These are phyloP conservation scores for Erebia palarica DNA, from an alignment of 2,888 invertebrate species.

Conservation along the genomic window DNA sequence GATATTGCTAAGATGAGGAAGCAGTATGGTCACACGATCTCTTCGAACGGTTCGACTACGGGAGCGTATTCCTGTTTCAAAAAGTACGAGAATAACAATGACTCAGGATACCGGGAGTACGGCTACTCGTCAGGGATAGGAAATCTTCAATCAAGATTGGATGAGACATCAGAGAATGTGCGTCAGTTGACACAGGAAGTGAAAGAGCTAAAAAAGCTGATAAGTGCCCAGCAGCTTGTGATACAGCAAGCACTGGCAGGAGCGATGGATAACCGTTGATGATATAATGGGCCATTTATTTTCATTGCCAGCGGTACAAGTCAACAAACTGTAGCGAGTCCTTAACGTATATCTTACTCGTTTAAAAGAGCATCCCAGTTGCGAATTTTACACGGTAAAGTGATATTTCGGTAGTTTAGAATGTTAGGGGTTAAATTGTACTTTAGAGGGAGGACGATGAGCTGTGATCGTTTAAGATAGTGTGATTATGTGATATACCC, in stretches of 20 bases:
- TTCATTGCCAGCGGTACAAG: conserved; percentile 78
- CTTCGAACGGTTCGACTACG: conserved; percentile 84
- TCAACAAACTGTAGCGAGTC: conserved; percentile 74
- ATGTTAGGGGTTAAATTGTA: conserved; percentile 8
- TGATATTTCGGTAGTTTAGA: conserved; percentile 23
- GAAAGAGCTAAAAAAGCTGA: conserved; percentile 84
- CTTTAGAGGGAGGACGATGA: conserved; percentile 12
- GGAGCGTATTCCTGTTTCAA: conserved; percentile 85
- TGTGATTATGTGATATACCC: conserved; percentile 43
- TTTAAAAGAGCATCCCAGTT: conserved; percentile 53
- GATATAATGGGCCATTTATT: conserved; percentile 76
- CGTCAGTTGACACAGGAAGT: conserved; percentile 86
- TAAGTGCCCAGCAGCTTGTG: conserved; percentile 77
- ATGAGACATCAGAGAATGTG: conserved; percentile 86
- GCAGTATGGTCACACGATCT: conserved; percentile 86
- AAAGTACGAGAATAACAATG: conserved; percentile 85
- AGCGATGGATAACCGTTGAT: conserved; percentile 73
- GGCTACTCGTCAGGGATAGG: conserved; percentile 82
- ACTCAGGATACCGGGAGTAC: conserved; percentile 76
- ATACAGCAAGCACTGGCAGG: conserved; percentile 75
- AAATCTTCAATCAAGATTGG: conserved; percentile 84
- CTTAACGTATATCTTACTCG: conserved; percentile 58
- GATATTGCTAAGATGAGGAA: conserved; percentile 90
- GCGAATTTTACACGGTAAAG: conserved; percentile 57
- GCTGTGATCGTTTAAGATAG: conserved; percentile 30